A percentile compares a stretch with the other conserved stretches of the same genome.
Evolutionary conservation across 2,888 invertebrate species (phyloP).

Genomic region (Drosophila mulleri): DNA sequence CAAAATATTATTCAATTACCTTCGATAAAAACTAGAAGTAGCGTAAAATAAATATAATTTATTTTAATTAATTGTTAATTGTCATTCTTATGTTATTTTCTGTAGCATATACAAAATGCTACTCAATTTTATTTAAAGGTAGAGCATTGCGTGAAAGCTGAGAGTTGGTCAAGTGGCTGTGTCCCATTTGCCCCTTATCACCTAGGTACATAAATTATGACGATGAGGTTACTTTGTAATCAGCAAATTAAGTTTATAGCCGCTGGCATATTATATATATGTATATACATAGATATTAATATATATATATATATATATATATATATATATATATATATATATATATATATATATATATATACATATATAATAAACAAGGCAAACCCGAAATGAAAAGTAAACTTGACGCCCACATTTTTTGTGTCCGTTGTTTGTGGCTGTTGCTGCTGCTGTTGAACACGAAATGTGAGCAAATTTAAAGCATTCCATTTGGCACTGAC

Average conservation of each 20-base stretch:
- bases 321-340: conserved; percentile 2
- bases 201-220: conserved; percentile 72
- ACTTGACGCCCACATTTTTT: conserved; percentile 47
- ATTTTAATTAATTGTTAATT: neutral
- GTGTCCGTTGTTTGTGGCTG: conserved; percentile 16
- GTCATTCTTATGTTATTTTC: neutral
- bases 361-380: conserved; percentile 11
- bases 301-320: conserved; percentile 20
- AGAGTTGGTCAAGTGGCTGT: conserved; percentile 32
- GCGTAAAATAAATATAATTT: neutral
- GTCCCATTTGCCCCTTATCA: conserved; percentile 64
- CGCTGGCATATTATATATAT: conserved; percentile 52
- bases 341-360: conserved; percentile 26
- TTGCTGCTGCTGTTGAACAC: conserved; percentile 16
- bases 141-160: conserved; percentile 29
- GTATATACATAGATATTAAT: conserved; percentile 10
- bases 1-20: neutral
- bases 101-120: too few species aligned
- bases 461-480: conserved; percentile 48
- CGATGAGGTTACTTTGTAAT: conserved; percentile 74
- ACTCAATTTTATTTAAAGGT: neutral
- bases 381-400: conserved; percentile 56
- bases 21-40: neutral
- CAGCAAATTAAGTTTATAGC: conserved; percentile 78
- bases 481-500: conserved; percentile 36